phyloP scores from a whole-genome alignment of 2,888 invertebrate genomes.

The Chloromyia formosa region DNA sequence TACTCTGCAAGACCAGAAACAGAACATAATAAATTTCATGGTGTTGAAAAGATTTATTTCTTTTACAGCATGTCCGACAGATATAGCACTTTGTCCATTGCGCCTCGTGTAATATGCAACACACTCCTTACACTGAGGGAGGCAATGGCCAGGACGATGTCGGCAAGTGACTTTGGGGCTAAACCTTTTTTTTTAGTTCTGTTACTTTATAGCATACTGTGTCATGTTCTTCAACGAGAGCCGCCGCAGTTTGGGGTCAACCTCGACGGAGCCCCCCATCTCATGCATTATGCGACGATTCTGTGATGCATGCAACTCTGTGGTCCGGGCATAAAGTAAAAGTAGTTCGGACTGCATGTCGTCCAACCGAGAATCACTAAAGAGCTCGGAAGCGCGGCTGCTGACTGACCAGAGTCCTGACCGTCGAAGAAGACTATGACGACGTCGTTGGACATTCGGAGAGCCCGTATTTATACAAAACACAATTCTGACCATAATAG shows the following conservation, averaged over 20 bases:
- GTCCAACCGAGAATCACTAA: constrained; percentile 18
- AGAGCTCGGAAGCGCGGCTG: not conserved
- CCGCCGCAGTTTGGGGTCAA: not conserved
- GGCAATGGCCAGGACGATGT: not conserved
- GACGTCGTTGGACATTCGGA: no score
- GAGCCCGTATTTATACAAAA: no score
- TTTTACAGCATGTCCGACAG: constrained; percentile 42
- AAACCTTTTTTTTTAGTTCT: not conserved
- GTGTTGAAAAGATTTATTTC: constrained; percentile 44
- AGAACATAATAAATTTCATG: constrained; percentile 41
- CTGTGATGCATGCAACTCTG: not conserved
- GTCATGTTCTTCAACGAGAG: not conserved
- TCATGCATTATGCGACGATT: not conserved
- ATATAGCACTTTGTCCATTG: constrained; percentile 41
- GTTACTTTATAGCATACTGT: not conserved
- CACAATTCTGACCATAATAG: constrained; percentile 39
- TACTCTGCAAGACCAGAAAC: constrained; percentile 11
- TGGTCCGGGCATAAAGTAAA: not conserved
- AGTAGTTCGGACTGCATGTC: constrained; percentile 1
- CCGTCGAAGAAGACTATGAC: not conserved
- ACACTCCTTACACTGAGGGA: not conserved
- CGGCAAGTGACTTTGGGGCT: not conserved
- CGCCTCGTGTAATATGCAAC: constrained; percentile 17
- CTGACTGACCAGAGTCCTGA: not conserved
- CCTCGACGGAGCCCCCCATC: not conserved